Conservation (phyloP, 2,797 vertebrate genomes). For the Coendou prehensilis region DNA sequence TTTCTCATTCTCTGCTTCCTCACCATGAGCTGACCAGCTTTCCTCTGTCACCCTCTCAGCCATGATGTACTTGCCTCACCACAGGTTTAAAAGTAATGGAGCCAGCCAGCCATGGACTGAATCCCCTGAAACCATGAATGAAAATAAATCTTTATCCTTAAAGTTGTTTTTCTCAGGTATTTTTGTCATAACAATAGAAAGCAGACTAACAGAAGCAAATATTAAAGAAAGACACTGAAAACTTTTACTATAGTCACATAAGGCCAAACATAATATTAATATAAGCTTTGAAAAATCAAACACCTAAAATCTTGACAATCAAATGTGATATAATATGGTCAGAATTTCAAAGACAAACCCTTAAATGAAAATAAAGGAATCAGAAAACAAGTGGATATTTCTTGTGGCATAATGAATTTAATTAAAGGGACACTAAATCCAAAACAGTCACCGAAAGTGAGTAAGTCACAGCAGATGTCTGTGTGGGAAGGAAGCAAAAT, state of each 20-base stretch:
- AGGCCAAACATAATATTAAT: neutral
- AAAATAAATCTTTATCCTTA: neutral
- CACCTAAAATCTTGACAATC: neutral
- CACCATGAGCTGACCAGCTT: neutral
- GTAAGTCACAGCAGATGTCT: slow-evolving; percentile 38
- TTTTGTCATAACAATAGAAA: neutral
- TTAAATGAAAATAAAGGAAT: slow-evolving; percentile 26
- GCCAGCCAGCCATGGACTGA: neutral
- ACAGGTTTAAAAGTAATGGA: neutral
- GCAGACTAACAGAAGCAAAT: neutral
- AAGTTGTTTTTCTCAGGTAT: neutral
- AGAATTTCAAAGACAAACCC: neutral
- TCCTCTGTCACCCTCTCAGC: neutral
- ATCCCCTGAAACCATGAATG: neutral
- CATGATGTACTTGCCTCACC: neutral
- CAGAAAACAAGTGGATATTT: neutral
- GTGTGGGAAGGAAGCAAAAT: slow-evolving; percentile 49
- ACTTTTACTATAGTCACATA: neutral
- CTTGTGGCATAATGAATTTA: neutral
- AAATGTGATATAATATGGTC: neutral
- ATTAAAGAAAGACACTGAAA: neutral
- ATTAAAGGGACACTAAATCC: slow-evolving; percentile 10
- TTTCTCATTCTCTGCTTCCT: neutral
- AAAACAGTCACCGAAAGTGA: slow-evolving; percentile 38
- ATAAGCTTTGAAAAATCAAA: slow-evolving; percentile 2